These are phyloP conservation scores for Vulpes vulpes DNA, from an alignment of 2,113 vertebrate genomes.

Conservation along the genomic window DNA sequence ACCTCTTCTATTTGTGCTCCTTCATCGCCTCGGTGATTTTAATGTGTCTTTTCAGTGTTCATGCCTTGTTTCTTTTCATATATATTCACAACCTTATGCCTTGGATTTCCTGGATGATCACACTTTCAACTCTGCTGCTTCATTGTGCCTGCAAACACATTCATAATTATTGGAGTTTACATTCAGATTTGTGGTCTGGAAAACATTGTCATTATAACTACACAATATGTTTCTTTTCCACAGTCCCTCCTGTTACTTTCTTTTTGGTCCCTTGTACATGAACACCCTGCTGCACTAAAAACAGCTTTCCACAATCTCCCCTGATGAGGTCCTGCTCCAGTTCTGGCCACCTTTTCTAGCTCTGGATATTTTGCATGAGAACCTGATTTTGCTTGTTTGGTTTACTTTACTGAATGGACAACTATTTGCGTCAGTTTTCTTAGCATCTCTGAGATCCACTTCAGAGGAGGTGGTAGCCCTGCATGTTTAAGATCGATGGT, in stretches of 20 bases:
- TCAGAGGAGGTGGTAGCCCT: not conserved
- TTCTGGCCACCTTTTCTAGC: not conserved
- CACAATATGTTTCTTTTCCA: not conserved
- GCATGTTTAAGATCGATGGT: not conserved
- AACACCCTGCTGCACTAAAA: not conserved
- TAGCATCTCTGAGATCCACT: not conserved
- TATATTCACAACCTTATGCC: not conserved
- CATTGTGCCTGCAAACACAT: conserved; percentile 36
- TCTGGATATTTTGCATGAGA: conserved; percentile 24
- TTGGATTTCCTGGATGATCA: conserved; percentile 24
- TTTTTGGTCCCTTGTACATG: not conserved
- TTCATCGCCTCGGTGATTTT: not conserved
- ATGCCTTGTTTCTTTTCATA: conserved; percentile 52
- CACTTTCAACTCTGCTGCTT: not conserved
- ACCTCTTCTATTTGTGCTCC: conserved; percentile 43
- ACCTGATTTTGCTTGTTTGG: not conserved
- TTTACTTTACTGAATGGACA: not conserved
- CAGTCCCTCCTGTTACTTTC: conserved; percentile 18
- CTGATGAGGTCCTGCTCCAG: not conserved
- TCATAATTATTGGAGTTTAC: conserved; percentile 51
- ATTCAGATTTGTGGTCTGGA: conserved; percentile 52
- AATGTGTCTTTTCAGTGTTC: not conserved
- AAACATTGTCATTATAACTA: conserved; percentile 31
- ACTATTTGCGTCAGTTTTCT: conserved; percentile 29
- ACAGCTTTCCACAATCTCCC: not conserved